Percentiles rank a stretch among this genome's conserved stretches.
Evolutionary conservation across 2,113 vertebrate species (phyloP).

Genomic region (Clupea harengus): DNA sequence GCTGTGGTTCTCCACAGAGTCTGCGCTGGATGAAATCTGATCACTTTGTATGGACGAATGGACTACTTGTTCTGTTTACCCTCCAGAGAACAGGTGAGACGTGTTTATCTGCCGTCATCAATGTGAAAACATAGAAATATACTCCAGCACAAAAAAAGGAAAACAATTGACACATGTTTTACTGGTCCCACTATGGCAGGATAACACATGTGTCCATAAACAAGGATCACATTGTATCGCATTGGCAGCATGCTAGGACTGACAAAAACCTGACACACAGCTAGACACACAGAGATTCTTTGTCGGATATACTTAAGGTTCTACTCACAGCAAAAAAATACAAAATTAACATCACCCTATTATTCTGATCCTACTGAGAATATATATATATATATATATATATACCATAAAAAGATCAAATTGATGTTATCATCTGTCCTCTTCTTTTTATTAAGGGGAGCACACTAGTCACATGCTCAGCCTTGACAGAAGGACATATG

Average conservation of each 20-base stretch:
- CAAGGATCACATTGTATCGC: not conserved
- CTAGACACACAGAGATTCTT: not conserved
- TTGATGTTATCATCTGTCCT: not conserved
- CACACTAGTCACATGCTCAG: not conserved
- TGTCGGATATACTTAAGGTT: not conserved
- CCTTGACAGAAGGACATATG: slow-evolving; percentile 29
- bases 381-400: not conserved
- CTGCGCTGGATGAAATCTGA: slow-evolving; percentile 79
- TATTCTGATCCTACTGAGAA: not conserved
- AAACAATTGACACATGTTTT: too few species aligned
- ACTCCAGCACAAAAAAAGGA: not conserved
- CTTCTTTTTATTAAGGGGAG: not conserved
- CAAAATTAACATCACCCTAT: not conserved
- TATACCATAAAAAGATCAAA: not conserved
- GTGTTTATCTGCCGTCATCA: not conserved
- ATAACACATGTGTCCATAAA: too few species aligned
- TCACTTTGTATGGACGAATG: slow-evolving; percentile 84
- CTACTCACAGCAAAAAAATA: too few species aligned
- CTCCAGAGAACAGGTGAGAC: slow-evolving; percentile 86
- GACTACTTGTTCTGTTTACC: slow-evolving; percentile 85
- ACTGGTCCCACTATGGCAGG: too few species aligned
- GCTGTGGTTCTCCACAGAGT: slow-evolving; percentile 70
- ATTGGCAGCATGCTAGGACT: too few species aligned
- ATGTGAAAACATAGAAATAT: not conserved
- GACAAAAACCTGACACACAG: not conserved